Conservation (phyloP, 2,888 invertebrate species). For the Melanotus villosus region DNA sequence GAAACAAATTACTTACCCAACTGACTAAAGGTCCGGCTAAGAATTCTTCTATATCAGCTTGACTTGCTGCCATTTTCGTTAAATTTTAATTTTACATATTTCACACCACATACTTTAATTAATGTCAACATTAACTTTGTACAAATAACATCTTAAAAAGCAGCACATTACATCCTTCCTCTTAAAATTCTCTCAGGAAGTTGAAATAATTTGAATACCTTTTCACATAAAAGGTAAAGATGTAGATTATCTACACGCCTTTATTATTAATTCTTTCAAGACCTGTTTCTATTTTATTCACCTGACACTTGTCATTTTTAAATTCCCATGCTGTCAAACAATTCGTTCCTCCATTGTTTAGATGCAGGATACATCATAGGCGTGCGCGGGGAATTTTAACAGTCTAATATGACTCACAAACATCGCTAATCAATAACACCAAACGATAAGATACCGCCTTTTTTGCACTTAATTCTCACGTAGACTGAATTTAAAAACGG, state of each 20-base stretch:
- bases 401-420: neutral
- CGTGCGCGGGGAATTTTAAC: conserved; percentile 17
- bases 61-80: conserved; percentile 71
- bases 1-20: conserved; percentile 78
- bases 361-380: conserved; percentile 21
- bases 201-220: no score
- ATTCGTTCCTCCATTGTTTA: conserved; percentile 27
- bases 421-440: no score
- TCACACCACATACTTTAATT: neutral
- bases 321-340: conserved; percentile 46
- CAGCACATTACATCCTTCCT: neutral
- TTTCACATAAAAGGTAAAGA: neutral
- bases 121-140: neutral
- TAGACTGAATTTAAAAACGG: no score
- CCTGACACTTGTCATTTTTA: conserved; percentile 43
- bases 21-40: conserved; percentile 87
- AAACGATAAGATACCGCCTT: neutral
- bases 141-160: conserved; percentile 4
- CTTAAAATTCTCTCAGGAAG: neutral
- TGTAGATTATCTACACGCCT: neutral
- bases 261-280: conserved; percentile 10
- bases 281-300: conserved; percentile 29
- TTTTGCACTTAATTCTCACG: neutral
- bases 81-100: neutral
- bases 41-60: conserved; percentile 86